Percentiles rank a stretch among this genome's conserved stretches.
Conservation (phyloP, 2,113 vertebrate genomes). For the Vidua macroura region DNA sequence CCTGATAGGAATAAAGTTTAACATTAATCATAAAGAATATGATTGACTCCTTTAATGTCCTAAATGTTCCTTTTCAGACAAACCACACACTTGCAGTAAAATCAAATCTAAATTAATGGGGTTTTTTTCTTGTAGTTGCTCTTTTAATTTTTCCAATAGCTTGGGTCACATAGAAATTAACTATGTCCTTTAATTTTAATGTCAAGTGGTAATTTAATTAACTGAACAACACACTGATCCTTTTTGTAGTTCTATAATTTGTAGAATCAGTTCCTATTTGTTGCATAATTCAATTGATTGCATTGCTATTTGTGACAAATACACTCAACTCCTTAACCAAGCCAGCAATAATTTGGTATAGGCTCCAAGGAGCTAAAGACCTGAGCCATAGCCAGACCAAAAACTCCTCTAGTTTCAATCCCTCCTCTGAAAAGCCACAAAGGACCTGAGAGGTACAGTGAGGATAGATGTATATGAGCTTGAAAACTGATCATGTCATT, state of each 20-base stretch:
- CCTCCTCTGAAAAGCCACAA: background rate
- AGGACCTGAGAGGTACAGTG: background rate
- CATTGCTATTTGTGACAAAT: background rate
- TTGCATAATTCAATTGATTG: background rate
- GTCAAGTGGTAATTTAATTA: slow-evolving; percentile 22
- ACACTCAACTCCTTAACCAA: background rate
- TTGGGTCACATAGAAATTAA: background rate
- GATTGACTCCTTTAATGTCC: background rate
- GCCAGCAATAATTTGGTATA: background rate
- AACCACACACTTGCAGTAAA: background rate
- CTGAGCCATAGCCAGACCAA: background rate
- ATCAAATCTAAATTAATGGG: background rate
- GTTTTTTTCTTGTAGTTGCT: background rate
- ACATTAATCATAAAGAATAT: background rate
- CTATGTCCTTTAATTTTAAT: background rate
- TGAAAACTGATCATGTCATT: background rate
- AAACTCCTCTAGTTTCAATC: background rate
- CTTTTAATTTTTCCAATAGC: background rate
- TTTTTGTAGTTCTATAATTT: background rate
- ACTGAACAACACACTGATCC: background rate
- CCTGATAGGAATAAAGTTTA: background rate
- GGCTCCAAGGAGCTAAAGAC: background rate
- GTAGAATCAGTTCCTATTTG: background rate
- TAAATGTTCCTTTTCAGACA: background rate
- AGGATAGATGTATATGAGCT: background rate